These are phyloP conservation scores for Sinelater perroti DNA, from an alignment of 2,888 invertebrate genomes.

Conservation along the genomic window DNA sequence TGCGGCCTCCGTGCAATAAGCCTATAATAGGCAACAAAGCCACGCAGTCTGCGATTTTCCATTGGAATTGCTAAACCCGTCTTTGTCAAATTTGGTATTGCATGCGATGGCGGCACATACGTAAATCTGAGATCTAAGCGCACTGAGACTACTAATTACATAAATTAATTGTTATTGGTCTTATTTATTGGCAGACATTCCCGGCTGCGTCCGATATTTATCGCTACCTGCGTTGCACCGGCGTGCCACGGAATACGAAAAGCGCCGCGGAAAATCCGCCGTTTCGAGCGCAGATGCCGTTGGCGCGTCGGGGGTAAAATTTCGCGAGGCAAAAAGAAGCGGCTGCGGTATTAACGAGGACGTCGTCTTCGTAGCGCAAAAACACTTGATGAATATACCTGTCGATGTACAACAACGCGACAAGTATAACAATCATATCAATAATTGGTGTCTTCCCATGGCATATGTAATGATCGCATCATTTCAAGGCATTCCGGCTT, in stretches of 20 bases:
- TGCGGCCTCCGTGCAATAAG: slow-evolving; percentile 51
- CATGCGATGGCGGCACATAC: slow-evolving; percentile 56
- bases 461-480: slow-evolving; percentile 36
- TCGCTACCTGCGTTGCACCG: slow-evolving; percentile 30
- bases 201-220: slow-evolving; percentile 32
- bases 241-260: slow-evolving; percentile 26
- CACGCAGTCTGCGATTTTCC: slow-evolving; percentile 61
- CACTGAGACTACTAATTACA: slow-evolving; percentile 60
- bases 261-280: neutral
- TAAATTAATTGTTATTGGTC: slow-evolving; percentile 60
- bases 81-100: slow-evolving; percentile 62
- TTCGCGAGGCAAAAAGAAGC: too few species aligned
- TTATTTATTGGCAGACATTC: slow-evolving; percentile 43
- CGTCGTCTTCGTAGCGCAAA: neutral
- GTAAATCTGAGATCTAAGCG: slow-evolving; percentile 56
- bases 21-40: slow-evolving; percentile 61
- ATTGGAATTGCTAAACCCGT: slow-evolving; percentile 58
- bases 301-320: too few species aligned
- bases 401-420: slow-evolving; percentile 31
- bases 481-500: neutral
- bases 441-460: slow-evolving; percentile 42
- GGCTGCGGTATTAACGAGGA: too few species aligned
- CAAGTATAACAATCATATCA: slow-evolving; percentile 28
- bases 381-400: slow-evolving; percentile 10
- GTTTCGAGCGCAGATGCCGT: neutral